Conservation (phyloP, 2,888 invertebrate genomes). For the Macrosiphum euphorbiae region DNA sequence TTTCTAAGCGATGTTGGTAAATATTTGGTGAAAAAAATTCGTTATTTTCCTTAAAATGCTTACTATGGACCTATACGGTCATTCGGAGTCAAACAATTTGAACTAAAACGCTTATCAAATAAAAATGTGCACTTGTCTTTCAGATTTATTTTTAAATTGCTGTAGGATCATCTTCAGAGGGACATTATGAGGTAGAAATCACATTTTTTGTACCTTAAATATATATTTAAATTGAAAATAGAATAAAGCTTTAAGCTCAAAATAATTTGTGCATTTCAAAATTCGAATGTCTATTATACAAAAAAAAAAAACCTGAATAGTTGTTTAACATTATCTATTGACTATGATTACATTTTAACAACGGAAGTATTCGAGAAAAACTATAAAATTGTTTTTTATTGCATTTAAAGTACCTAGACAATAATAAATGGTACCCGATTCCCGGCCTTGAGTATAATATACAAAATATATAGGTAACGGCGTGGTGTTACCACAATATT, state of each 20-base stretch:
- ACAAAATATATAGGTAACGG: not conserved
- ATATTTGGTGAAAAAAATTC: not conserved
- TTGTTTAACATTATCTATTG: not conserved
- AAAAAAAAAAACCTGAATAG: not conserved
- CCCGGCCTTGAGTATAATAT: not conserved
- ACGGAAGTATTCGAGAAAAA: not conserved
- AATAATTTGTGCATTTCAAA: not conserved
- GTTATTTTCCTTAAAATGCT: not conserved
- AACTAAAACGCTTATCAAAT: not conserved
- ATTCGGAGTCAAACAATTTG: not conserved
- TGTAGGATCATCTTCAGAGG: not conserved
- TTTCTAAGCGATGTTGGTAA: not conserved
- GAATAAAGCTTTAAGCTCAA: not conserved
- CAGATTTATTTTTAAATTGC: not conserved
- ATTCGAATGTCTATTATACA: not conserved
- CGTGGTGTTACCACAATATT: not conserved
- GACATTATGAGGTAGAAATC: not conserved
- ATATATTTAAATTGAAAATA: not conserved
- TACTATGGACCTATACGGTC: not conserved
- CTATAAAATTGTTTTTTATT: not conserved
- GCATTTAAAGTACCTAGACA: not conserved
- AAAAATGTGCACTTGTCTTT: not conserved
- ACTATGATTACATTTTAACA: not conserved
- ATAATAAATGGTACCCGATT: not conserved
- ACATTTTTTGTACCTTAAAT: not conserved